Evolutionary conservation across 1,140 invertebrate species (phyloP).

Genomic region (Pseudomyrmex cubaensis): DNA sequence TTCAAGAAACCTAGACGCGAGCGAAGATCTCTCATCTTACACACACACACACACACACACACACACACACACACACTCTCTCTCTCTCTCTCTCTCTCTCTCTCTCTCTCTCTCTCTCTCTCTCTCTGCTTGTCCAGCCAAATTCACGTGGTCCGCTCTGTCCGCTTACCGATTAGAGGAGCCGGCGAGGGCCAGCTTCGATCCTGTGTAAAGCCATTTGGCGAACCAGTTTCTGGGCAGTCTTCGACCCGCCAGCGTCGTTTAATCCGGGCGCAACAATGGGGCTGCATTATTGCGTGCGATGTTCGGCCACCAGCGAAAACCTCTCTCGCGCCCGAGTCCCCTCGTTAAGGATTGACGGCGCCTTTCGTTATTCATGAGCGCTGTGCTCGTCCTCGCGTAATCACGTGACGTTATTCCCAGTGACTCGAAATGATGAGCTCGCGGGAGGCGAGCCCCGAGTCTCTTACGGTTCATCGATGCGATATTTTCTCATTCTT

Average conservation of each 20-base stretch:
- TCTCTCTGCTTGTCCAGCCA: constrained; percentile 9
- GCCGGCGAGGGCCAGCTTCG: constrained; percentile 16
- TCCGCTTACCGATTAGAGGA: constrained; percentile 37
- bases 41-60: no score
- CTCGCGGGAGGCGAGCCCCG: not conserved
- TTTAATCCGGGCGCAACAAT: constrained; percentile 50
- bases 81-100: not conserved
- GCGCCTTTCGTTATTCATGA: constrained; percentile 49
- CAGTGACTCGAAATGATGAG: constrained; percentile 11
- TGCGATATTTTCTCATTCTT: not conserved
- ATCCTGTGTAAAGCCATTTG: constrained; percentile 48
- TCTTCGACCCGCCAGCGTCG: not conserved
- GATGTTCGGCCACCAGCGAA: constrained; percentile 32
- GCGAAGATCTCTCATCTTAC: not conserved
- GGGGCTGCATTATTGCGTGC: constrained; percentile 51
- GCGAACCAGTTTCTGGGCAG: constrained; percentile 2
- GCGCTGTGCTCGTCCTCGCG: not conserved
- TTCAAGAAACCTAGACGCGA: constrained; percentile 11
- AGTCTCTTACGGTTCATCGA: not conserved
- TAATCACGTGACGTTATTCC: constrained; percentile 60
- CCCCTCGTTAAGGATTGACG: constrained; percentile 57
- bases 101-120: not conserved
- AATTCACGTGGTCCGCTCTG: constrained; percentile 24
- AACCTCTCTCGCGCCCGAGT: constrained; percentile 2
- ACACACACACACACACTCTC: no score